phyloP scores from a whole-genome alignment of 2,888 invertebrate genomes.

The Nymphalis urticae region DNA sequence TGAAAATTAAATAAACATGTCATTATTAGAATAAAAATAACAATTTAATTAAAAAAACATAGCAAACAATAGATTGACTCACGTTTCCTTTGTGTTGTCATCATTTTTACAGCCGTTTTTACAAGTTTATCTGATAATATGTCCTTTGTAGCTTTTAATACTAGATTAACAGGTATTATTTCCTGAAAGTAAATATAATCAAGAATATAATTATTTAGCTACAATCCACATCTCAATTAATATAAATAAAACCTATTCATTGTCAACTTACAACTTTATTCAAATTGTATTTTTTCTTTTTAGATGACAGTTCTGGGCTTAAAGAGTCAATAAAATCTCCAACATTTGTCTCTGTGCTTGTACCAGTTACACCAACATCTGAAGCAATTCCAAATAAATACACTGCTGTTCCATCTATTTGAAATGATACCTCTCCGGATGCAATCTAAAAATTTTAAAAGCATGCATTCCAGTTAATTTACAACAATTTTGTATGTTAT shows the following conservation, averaged over 20 bases:
- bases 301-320: slow-evolving; percentile 66
- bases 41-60: not conserved
- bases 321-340: slow-evolving; percentile 76
- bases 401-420: slow-evolving; percentile 83
- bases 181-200: slow-evolving; percentile 62
- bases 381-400: slow-evolving; percentile 84
- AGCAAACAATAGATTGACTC: slow-evolving; percentile 51
- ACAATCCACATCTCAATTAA: not conserved
- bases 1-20: not conserved
- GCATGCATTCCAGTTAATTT: not conserved
- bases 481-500: no score
- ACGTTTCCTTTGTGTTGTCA: slow-evolving; percentile 85
- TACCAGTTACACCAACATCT: slow-evolving; percentile 80
- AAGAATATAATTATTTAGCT: not conserved
- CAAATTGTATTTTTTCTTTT: slow-evolving; percentile 69
- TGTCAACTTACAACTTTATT: slow-evolving; percentile 61
- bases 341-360: slow-evolving; percentile 76
- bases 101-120: slow-evolving; percentile 80
- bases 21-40: not conserved
- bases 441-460: slow-evolving; percentile 76
- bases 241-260: slow-evolving; percentile 12
- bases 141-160: slow-evolving; percentile 83
- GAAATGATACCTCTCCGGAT: slow-evolving; percentile 87
- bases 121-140: slow-evolving; percentile 76
- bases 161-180: slow-evolving; percentile 82